Percentiles rank a stretch among this genome's conserved stretches.
These are phyloP conservation scores for Diarsia rubi DNA, from an alignment of 2,888 invertebrate genomes.

Conservation along the genomic window DNA sequence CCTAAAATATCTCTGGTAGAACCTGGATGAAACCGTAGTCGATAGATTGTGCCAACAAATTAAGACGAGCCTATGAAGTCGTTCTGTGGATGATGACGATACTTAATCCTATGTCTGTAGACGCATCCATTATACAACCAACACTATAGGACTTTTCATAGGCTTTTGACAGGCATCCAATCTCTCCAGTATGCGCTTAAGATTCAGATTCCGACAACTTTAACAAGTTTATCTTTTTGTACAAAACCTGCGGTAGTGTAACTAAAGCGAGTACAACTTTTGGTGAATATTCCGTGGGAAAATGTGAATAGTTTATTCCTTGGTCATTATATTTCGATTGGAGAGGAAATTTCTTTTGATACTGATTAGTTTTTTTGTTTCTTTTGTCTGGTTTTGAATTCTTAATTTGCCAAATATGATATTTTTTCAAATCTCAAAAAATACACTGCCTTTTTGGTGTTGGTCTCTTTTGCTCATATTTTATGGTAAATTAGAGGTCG, in stretches of 20 bases:
- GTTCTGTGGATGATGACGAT: neutral
- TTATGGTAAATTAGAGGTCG: neutral
- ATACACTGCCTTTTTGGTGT: neutral
- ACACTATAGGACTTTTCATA: too few relatives aligned
- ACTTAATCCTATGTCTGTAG: too few relatives aligned
- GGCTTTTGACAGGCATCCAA: neutral
- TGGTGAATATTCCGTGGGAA: constrained; percentile 20
- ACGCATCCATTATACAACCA: neutral
- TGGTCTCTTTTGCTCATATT: neutral
- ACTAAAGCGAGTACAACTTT: neutral
- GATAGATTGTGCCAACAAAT: neutral
- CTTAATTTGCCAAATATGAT: neutral
- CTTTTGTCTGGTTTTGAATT: neutral
- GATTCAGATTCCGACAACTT: neutral
- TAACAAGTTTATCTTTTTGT: neutral
- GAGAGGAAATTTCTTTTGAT: constrained; percentile 26
- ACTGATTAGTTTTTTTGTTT: constrained; percentile 20
- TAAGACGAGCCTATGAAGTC: neutral
- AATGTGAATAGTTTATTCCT: constrained; percentile 35
- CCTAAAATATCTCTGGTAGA: neutral
- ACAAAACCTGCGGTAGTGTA: neutral
- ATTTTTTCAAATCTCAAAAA: neutral
- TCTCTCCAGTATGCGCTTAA: neutral
- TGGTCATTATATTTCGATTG: constrained; percentile 47
- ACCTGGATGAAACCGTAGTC: neutral